Percentiles rank a stretch among this genome's conserved stretches.
Conservation (phyloP, 2,888 invertebrate genomes). For the Eupithecia tripunctaria region DNA sequence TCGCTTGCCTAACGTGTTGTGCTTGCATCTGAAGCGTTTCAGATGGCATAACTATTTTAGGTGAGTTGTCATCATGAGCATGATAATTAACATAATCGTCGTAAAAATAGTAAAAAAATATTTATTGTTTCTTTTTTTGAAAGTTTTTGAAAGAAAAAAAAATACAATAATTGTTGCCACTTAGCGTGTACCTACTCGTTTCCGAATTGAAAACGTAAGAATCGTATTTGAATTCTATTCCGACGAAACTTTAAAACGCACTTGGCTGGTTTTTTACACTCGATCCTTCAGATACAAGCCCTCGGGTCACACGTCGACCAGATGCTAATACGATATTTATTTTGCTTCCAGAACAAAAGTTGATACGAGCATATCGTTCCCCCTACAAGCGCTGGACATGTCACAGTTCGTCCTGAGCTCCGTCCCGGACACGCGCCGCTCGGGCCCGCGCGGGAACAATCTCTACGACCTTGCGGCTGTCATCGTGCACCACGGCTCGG, state of each 20-base stretch:
- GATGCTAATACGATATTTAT: background rate
- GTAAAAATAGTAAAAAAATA: no score
- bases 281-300: background rate
- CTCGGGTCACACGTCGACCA: background rate
- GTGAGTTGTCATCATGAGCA: slow-evolving; percentile 52
- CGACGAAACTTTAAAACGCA: no score
- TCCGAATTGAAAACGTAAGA: no score
- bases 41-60: slow-evolving; percentile 92
- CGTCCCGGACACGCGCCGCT: slow-evolving; percentile 86
- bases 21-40: slow-evolving; percentile 93
- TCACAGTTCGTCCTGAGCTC: slow-evolving; percentile 88
- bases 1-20: slow-evolving; percentile 91
- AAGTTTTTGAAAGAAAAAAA: no score
- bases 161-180: no score
- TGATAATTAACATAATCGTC: background rate
- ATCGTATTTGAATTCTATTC: no score
- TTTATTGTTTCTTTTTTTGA: no score
- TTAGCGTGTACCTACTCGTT: no score
- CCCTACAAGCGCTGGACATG: slow-evolving; percentile 90
- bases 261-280: no score
- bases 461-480: slow-evolving; percentile 92
- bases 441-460: slow-evolving; percentile 76
- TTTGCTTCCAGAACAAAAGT: slow-evolving; percentile 86
- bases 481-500: slow-evolving; percentile 92
- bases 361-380: slow-evolving; percentile 91